Conservation (phyloP, 2,888 invertebrate species). For the Zonitis immaculata region DNA sequence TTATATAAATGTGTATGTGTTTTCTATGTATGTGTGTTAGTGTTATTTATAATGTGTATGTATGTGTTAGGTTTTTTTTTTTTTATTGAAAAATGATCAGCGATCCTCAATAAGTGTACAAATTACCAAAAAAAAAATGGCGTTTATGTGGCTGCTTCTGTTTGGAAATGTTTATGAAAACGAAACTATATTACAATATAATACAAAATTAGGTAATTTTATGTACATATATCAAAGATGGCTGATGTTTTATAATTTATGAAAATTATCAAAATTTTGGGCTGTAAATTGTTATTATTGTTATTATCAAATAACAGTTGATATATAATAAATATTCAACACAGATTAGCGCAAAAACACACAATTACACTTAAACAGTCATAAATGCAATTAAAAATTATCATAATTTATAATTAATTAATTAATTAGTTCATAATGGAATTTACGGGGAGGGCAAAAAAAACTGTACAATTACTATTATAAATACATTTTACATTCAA, state of each 20-base stretch:
- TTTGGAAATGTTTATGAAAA: constrained; percentile 43
- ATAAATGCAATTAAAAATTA: constrained; percentile 38
- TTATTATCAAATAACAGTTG: background rate
- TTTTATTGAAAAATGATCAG: constrained; percentile 23
- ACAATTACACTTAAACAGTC: constrained; percentile 38
- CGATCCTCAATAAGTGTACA: constrained; percentile 43
- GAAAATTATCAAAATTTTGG: constrained; percentile 13
- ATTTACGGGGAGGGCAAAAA: constrained; percentile 38
- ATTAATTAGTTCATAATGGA: constrained; percentile 29
- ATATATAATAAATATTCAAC: constrained; percentile 21
- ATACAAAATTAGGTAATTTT: constrained; percentile 42
- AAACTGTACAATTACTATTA: constrained; percentile 43
- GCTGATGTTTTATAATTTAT: constrained; percentile 28
- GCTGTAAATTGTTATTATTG: background rate
- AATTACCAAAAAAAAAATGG: constrained; percentile 29
- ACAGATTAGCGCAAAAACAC: constrained; percentile 43
- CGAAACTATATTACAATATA: constrained; percentile 49
- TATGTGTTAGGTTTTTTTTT: background rate
- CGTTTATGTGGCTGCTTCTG: constrained; percentile 34
- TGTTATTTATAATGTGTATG: too few relatives aligned
- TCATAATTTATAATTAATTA: constrained; percentile 26
- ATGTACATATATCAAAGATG: constrained; percentile 41
- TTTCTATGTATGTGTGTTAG: too few relatives aligned
- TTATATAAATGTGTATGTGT: background rate
- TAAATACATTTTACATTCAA: constrained; percentile 39